Percentiles rank a stretch among this genome's conserved stretches.
These are phyloP conservation scores for Pterophyllum scalare DNA, from an alignment of 2,113 vertebrate species.

Conservation along the genomic window DNA sequence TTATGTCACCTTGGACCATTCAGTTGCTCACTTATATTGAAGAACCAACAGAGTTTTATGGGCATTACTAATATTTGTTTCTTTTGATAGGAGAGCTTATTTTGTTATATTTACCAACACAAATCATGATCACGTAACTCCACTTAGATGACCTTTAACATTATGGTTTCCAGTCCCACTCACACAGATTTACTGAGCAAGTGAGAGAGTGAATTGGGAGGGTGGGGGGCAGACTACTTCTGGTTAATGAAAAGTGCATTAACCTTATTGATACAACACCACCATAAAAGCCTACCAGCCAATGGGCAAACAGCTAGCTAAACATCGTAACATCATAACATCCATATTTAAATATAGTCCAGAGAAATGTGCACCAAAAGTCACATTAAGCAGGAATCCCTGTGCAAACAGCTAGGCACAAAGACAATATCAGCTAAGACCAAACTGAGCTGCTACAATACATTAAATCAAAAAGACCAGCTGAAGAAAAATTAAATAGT, in stretches of 20 bases:
- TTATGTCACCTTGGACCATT: too few species aligned
- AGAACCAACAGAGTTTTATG: neutral
- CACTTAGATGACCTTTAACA: neutral
- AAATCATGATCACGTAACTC: neutral
- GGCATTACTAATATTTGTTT: neutral
- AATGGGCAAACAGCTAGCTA: neutral
- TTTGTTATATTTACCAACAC: neutral
- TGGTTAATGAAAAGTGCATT: neutral
- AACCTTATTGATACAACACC: neutral
- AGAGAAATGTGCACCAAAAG: neutral
- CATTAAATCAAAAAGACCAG: too few species aligned
- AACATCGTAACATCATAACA: rapidly evolving
- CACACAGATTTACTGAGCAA: neutral
- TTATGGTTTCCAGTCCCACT: neutral
- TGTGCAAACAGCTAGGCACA: neutral
- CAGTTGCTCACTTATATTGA: neutral
- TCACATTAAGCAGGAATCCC: neutral
- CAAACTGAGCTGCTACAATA: neutral
- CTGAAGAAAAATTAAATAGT: neutral
- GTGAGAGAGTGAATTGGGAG: neutral
- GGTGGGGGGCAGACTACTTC: too few species aligned
- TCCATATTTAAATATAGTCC: neutral
- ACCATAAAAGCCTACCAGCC: neutral
- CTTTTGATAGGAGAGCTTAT: neutral
- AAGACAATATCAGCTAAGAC: neutral